Evolutionary conservation across 2,113 vertebrate genomes (phyloP).

Genomic region (Campylomormyrus numenius): DNA sequence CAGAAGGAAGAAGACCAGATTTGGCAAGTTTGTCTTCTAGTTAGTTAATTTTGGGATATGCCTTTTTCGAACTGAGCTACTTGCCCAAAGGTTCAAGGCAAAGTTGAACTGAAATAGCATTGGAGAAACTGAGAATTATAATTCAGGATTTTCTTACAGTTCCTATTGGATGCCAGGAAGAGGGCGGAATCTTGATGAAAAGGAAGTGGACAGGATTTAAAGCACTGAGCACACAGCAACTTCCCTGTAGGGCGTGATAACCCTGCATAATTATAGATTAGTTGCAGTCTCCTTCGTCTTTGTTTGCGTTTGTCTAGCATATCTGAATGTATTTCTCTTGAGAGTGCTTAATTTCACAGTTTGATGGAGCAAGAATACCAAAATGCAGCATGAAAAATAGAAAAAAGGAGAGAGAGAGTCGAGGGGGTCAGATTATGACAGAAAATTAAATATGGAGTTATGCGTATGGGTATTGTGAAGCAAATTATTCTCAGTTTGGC

Average conservation of each 20-base stretch:
- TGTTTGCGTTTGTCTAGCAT: slow-evolving; percentile 22
- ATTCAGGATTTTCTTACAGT: not conserved
- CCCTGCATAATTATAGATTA: slow-evolving; percentile 27
- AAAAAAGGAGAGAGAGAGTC: not conserved
- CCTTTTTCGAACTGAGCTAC: not conserved
- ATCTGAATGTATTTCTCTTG: slow-evolving; percentile 23
- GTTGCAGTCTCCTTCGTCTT: slow-evolving; percentile 2
- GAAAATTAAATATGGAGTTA: slow-evolving; percentile 6
- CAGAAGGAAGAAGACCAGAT: not conserved
- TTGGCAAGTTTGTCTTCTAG: not conserved
- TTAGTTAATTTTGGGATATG: not conserved
- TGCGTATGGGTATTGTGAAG: not conserved
- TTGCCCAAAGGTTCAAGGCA: not conserved
- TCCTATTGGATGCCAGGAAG: not conserved
- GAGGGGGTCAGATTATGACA: slow-evolving; percentile 9
- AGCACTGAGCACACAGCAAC: not conserved
- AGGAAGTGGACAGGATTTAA: slow-evolving; percentile 8
- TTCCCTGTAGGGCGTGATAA: slow-evolving; percentile 18
- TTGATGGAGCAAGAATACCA: slow-evolving; percentile 25
- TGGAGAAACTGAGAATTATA: not conserved
- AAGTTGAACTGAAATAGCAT: not conserved
- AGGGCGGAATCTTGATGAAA: slow-evolving; percentile 8
- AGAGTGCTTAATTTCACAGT: slow-evolving; percentile 27
- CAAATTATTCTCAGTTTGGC: not conserved
- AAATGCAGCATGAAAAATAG: slow-evolving; percentile 13